Conservation (phyloP, 2,888 invertebrate species). For the Papilio gigon region DNA sequence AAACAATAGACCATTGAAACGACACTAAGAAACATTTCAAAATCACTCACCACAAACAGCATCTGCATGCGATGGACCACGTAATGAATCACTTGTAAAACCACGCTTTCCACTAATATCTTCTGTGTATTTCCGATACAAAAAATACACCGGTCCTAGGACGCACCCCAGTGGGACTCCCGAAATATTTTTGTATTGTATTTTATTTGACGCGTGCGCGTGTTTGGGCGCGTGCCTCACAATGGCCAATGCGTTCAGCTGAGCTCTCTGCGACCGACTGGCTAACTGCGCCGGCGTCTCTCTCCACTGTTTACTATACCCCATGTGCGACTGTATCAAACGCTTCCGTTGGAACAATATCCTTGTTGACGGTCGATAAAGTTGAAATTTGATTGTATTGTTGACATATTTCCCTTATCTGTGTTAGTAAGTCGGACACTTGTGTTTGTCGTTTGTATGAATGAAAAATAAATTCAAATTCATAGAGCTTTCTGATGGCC, state of each 20-base stretch:
- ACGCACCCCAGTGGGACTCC: slow-evolving; percentile 67
- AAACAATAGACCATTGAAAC: slow-evolving; percentile 76
- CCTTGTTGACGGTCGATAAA: slow-evolving; percentile 45
- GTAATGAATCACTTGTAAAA: slow-evolving; percentile 57
- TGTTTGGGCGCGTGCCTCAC: slow-evolving; percentile 64
- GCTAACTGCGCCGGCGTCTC: slow-evolving; percentile 65
- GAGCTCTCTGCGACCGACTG: slow-evolving; percentile 64
- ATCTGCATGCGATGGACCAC: slow-evolving; percentile 66
- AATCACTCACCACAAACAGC: slow-evolving; percentile 78
- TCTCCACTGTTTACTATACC: slow-evolving; percentile 73
- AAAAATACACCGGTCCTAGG: slow-evolving; percentile 62
- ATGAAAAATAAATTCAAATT: slow-evolving; percentile 76
- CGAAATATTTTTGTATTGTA: slow-evolving; percentile 60
- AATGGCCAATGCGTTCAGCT: slow-evolving; percentile 64
- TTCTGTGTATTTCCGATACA: slow-evolving; percentile 49
- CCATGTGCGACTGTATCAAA: slow-evolving; percentile 72
- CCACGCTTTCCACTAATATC: slow-evolving; percentile 55
- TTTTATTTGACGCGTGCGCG: slow-evolving; percentile 64
- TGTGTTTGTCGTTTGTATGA: slow-evolving; percentile 80
- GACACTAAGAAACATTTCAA: slow-evolving; percentile 61
- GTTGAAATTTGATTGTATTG: slow-evolving; percentile 46
- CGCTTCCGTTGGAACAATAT: slow-evolving; percentile 52
- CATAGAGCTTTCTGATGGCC: slow-evolving; percentile 76
- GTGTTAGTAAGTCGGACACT: slow-evolving; percentile 76
- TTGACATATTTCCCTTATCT: slow-evolving; percentile 59